Evolutionary conservation across 2,888 invertebrate species (phyloP).

Genomic region (Ophion ellenae): DNA sequence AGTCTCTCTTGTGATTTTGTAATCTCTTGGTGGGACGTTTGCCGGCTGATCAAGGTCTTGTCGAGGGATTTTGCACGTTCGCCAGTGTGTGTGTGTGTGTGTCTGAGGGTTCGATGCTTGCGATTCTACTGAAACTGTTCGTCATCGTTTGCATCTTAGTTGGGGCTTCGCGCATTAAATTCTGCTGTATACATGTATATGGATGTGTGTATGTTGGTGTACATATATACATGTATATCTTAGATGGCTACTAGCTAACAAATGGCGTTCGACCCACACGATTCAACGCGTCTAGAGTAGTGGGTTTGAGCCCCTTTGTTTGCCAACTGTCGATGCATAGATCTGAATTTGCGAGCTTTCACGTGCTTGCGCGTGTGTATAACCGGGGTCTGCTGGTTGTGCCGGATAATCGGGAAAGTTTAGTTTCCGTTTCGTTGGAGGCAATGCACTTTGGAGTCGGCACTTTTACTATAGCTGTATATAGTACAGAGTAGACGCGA

Average conservation of each 20-base stretch:
- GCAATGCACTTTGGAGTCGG: conserved; percentile 63
- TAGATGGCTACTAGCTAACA: background rate
- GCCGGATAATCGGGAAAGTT: conserved; percentile 73
- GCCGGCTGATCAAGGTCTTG: too few species aligned
- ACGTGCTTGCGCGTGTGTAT: conserved; percentile 1
- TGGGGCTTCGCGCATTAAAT: background rate
- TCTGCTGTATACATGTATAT: background rate
- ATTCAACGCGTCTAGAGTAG: background rate
- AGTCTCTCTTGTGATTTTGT: background rate
- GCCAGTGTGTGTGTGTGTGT: background rate
- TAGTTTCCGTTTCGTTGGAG: conserved; percentile 62
- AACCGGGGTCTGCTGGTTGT: conserved; percentile 19
- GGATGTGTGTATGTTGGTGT: too few species aligned
- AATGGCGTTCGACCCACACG: background rate
- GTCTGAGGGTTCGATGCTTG: background rate
- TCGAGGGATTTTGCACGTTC: conserved; percentile 26
- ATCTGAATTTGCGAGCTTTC: conserved; percentile 6
- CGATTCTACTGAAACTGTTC: conserved; percentile 21
- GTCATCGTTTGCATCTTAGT: conserved; percentile 9
- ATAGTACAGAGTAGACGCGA: conserved; percentile 13
- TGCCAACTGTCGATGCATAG: background rate
- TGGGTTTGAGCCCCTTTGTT: conserved; percentile 14
- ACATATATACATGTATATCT: conserved; percentile 9
- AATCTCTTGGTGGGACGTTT: too few species aligned
- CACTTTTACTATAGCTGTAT: conserved; percentile 53